Base-by-base conservation (phyloP, 2,113 vertebrate species). In the Apaloderma vittatum region DNA sequence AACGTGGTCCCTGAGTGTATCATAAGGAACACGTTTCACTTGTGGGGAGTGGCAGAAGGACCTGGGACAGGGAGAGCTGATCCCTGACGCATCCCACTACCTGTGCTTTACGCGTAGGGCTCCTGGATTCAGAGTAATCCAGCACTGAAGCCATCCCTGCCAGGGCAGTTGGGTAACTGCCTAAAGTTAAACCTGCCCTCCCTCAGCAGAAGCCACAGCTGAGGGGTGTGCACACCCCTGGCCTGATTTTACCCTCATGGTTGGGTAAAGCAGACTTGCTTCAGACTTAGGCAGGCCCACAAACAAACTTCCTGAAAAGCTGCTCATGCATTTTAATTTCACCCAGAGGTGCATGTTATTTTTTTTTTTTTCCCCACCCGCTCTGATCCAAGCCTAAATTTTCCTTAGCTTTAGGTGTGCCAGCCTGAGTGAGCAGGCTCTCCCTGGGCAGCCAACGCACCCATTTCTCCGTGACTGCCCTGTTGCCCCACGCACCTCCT, bases 1-100 rank as follows among this genome's bases (percentile, higher is more conserved):
- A 77, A 46, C 0, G 1, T 0, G 11, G 29, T 23, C 29, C 40
- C 43, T 51, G 77, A 57, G 24, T 0, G 0, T 14, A 18, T 18
- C 2, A 0, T 29, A 17, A 72, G 58, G 86, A 65, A 27, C 6
- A n/a, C 68, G 19, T 15, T 5, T 13, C 9, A 0, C 32, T 71
- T 24, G 20, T 8, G 23, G 15, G 40, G 11, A 52, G 49, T 0
- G 17, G 74, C 52, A 45, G 65, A 34, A 62, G 75, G 70, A 51
- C 22, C 43, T 3, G 18, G 9, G 51, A 18, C 46, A 52, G 23
- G 36, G 26, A 26, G 51, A 91, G 27, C 57, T 27, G 36, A 59
- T 75, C 11, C 37, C 52, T 30, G 40, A 10, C 40, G 40, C 3
- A 5, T 21, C 27, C 16, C 0, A 0, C 21, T 22, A 27, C 19